Evolutionary conservation across 1,140 invertebrate species (phyloP).

Genomic region (Eciton burchellii): DNA sequence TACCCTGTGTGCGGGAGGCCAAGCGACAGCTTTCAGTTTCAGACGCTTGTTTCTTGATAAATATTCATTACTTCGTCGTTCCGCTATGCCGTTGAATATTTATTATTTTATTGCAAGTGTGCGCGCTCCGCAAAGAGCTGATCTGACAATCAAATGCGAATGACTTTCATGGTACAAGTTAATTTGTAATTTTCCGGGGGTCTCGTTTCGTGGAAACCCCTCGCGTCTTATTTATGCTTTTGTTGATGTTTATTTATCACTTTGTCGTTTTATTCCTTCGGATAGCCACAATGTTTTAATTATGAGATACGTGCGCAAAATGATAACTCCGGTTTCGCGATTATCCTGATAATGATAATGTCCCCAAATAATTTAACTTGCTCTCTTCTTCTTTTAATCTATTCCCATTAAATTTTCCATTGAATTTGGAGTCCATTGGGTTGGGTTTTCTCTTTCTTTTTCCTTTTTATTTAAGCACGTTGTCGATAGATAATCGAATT

Average conservation of each 20-base stretch:
- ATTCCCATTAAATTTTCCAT: slow-evolving; percentile 33
- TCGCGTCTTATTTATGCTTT: neutral
- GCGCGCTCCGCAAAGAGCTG: slow-evolving; percentile 7
- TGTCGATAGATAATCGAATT: slow-evolving; percentile 31
- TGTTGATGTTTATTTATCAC: neutral
- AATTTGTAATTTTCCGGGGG: slow-evolving; percentile 9
- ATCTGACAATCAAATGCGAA: slow-evolving; percentile 37
- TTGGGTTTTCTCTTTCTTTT: slow-evolving; percentile 10
- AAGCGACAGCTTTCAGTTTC: neutral
- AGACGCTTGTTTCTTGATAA: slow-evolving; percentile 25
- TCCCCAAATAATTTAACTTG: neutral
- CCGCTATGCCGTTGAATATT: slow-evolving; percentile 32
- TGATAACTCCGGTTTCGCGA: neutral
- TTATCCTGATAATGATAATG: slow-evolving; percentile 15
- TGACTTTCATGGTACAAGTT: slow-evolving; percentile 9
- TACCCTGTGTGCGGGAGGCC: neutral
- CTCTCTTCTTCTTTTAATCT: neutral
- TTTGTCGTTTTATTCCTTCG: neutral
- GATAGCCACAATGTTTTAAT: neutral
- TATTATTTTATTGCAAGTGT: slow-evolving; percentile 23
- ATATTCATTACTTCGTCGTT: slow-evolving; percentile 38
- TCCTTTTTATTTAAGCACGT: slow-evolving; percentile 20
- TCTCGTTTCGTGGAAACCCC: neutral
- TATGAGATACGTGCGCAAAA: neutral
- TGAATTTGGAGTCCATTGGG: slow-evolving; percentile 24